Conservation (phyloP, 2,113 vertebrate species). For the Apistogramma diplotaenia region DNA sequence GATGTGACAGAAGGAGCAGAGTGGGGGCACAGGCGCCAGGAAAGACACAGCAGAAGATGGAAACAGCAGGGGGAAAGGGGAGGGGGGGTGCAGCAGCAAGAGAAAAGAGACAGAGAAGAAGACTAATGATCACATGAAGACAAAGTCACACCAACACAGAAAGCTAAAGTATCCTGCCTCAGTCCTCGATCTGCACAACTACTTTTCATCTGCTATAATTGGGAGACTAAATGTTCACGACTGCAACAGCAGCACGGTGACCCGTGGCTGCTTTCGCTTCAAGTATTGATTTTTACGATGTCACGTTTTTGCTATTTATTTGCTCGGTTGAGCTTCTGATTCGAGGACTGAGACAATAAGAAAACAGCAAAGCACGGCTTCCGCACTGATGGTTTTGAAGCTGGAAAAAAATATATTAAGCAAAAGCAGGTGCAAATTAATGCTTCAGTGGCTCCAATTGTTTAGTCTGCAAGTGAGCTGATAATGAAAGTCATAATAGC, state of each 20-base stretch:
- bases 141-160: conserved; percentile 53
- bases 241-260: not conserved
- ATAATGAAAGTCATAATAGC: not conserved
- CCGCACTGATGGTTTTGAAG: not conserved
- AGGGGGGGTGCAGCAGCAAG: not conserved
- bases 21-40: conserved; percentile 72
- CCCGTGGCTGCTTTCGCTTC: not conserved
- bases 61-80: conserved; percentile 46
- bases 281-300: not conserved
- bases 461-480: not conserved
- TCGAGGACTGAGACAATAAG: conserved; percentile 1
- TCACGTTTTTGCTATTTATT: not conserved
- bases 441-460: not conserved
- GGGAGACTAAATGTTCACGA: not conserved
- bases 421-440: not conserved
- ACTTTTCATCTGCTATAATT: not conserved
- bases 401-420: not conserved
- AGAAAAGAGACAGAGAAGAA: conserved; percentile 43
- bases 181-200: conserved; percentile 3
- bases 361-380: conserved; percentile 3
- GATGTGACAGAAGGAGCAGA: conserved; percentile 63
- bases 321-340: not conserved
- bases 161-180: conserved; percentile 29
- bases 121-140: conserved; percentile 52
- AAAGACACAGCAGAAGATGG: conserved; percentile 72